Evolutionary conservation across 2,888 invertebrate genomes (phyloP), one percentile per base, ranked within the genome.

Genomic region (Thymelicus lineola): DNA sequence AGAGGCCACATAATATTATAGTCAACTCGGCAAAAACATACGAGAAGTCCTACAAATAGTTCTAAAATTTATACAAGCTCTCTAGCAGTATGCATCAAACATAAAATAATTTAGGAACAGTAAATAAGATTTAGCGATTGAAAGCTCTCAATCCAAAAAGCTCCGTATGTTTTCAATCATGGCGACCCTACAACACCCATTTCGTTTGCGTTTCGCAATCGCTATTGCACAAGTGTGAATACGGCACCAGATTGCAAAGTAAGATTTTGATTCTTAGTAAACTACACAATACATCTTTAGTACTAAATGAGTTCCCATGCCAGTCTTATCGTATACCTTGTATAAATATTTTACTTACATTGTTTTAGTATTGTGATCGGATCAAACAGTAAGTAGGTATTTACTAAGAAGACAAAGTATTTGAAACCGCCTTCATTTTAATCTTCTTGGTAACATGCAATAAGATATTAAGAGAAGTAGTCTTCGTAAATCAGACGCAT

Each of bases 281-380:
- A 59, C 45, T 60, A 59, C 38, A 67, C 66, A 67, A 67, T 60
- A 60, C 66, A 60, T 60, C 48, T 67, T 67, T 67, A 60, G 50
- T 38, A 28, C 60, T 67, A 67, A 60, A 38, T 60, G 48, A 50
- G 15, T 60, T 67, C 50, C 60, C 48, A 60, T 53, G 48, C 14
- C 59, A 60, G 42, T 60, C 50, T 60, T 57, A n/a, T 35, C 28
- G 35, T 50, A 36, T 48, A 35, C n/a, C 12, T 36, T 48, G 48
- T 63, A 48, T 48, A 62, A 62, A 35, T 45, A 35, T 46, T 62
- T 61, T 61, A 20, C 60, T n/a, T 20, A 53, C 53, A 53, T 20
- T 53, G 53, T 53, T 53, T 10, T 6, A 17, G 48, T 50, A 15
- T 17, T 50, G 48, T 17, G 17, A 17, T 50, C 15, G n/a, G 48